Evolutionary conservation across 2,797 vertebrate species (phyloP).

Genomic region (Melanotaenia trifasciata): DNA sequence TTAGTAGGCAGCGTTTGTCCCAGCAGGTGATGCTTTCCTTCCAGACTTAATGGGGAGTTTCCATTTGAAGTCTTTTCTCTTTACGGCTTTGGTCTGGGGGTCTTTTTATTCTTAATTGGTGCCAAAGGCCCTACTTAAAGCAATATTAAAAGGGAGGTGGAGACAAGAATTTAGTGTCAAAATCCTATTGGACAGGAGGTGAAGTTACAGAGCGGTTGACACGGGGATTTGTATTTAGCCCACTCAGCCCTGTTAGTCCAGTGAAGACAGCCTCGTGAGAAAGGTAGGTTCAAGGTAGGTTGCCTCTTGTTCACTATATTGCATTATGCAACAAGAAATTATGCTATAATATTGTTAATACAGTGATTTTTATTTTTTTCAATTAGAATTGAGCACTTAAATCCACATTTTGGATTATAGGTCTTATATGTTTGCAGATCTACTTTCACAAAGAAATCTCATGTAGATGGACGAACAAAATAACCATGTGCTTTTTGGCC

Average conservation of each 20-base stretch:
- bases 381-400: neutral
- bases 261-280: slow-evolving; percentile 59
- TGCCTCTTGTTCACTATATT: neutral
- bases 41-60: slow-evolving; percentile 74
- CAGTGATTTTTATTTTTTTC: neutral
- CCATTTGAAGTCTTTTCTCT: slow-evolving; percentile 77
- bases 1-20: slow-evolving; percentile 66
- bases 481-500: neutral
- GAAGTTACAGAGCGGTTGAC: slow-evolving; percentile 36
- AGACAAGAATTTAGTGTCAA: slow-evolving; percentile 23
- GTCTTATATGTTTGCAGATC: neutral
- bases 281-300: slow-evolving; percentile 65
- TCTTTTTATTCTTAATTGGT: slow-evolving; percentile 71
- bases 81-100: slow-evolving; percentile 63
- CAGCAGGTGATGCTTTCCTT: slow-evolving; percentile 76
- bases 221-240: slow-evolving; percentile 73
- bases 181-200: slow-evolving; percentile 63
- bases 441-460: neutral
- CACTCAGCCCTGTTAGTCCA: slow-evolving; percentile 16
- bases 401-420: neutral
- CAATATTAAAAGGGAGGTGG: slow-evolving; percentile 60
- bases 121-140: slow-evolving; percentile 73
- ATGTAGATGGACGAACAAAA: neutral
- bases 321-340: neutral
- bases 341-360: neutral